Evolutionary conservation across 2,797 vertebrate genomes (phyloP), one percentile per base, ranked within the genome.

Genomic region (Echiichthys vipera): DNA sequence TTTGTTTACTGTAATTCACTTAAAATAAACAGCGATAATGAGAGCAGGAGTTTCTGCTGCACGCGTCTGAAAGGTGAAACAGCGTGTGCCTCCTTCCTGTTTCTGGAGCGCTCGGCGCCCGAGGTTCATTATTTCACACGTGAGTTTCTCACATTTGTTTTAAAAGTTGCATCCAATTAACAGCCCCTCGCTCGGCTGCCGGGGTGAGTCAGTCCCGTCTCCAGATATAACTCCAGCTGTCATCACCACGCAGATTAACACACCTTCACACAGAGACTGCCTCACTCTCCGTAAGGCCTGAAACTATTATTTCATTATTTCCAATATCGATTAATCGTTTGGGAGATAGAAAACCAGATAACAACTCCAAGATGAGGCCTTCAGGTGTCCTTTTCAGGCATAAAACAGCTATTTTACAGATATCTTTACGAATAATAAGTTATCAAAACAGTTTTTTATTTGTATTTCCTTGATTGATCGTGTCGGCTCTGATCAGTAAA

Each of bases 191-290:
- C 36, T 81, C 74, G 58, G 46, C 71, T 34, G 65, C 72, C 25
- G 10, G 63, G 61, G 78, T 91, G 88, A 90, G 40, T 89, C 85
- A 88, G 15, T 73, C 17, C 54, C 4, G 50, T 56, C 64, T 78
- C 75, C 80, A 70, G 70, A 62, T 78, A 87, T 79, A 81, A 76
- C 78, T 43, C 20, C 64, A 24, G 64, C 70, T 65, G 64, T 79
- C 76, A 83, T 72, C 84, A 42, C n/a, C 36, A 4, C 0, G 7
- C 40, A 42, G 36, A 70, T 25, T n/a, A 22, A 65, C 70, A 81
- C 75, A 63, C 50, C 45, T 46, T 75, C 61, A 58, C 53, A 72
- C 24, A 57, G 6, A 2, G 40, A 54, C 43, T 24, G 29, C 45
- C 36, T 8, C 25, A 17, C 22, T 29, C 49, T 49, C 22, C 8